Percentiles rank a stretch among this genome's conserved stretches.
phyloP scores from a whole-genome alignment of 2,888 invertebrate genomes.

The Cyrtodaria siliqua region DNA sequence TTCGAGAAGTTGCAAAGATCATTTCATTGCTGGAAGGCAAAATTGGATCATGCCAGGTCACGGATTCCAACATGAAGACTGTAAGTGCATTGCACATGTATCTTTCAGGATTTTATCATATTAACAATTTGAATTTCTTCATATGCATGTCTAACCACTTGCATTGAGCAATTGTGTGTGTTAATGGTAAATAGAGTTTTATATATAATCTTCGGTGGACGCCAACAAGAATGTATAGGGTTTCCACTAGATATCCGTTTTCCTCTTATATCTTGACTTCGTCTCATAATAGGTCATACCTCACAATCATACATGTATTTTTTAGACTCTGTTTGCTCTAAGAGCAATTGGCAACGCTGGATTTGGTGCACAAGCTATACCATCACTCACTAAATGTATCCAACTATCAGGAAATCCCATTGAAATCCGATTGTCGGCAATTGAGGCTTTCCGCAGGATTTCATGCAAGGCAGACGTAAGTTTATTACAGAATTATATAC shows the following conservation, averaged over 20 bases:
- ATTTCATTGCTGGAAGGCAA: slow-evolving; percentile 71
- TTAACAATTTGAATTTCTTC: no score
- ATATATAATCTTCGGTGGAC: no score
- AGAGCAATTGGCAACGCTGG: slow-evolving; percentile 97
- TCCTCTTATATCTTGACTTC: background rate
- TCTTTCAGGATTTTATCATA: no score
- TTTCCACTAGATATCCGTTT: no score
- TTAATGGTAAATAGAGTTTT: no score
- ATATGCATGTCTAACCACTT: no score
- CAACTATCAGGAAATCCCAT: slow-evolving; percentile 88
- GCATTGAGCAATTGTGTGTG: no score
- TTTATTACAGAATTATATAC: slow-evolving; percentile 11
- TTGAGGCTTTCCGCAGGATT: slow-evolving; percentile 92
- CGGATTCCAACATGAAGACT: slow-evolving; percentile 59
- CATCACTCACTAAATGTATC: slow-evolving; percentile 78
- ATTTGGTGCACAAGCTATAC: slow-evolving; percentile 86
- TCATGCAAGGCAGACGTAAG: slow-evolving; percentile 88
- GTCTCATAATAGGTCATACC: background rate
- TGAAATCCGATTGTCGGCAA: slow-evolving; percentile 92
- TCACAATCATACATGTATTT: background rate
- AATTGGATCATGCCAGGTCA: slow-evolving; percentile 70
- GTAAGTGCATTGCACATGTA: slow-evolving; percentile 27
- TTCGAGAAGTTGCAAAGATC: slow-evolving; percentile 81
- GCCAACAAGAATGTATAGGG: no score
- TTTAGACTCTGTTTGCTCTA: slow-evolving; percentile 89